Evolutionary conservation across 2,888 invertebrate genomes (phyloP).

Genomic region (Coelopa pilipes): DNA sequence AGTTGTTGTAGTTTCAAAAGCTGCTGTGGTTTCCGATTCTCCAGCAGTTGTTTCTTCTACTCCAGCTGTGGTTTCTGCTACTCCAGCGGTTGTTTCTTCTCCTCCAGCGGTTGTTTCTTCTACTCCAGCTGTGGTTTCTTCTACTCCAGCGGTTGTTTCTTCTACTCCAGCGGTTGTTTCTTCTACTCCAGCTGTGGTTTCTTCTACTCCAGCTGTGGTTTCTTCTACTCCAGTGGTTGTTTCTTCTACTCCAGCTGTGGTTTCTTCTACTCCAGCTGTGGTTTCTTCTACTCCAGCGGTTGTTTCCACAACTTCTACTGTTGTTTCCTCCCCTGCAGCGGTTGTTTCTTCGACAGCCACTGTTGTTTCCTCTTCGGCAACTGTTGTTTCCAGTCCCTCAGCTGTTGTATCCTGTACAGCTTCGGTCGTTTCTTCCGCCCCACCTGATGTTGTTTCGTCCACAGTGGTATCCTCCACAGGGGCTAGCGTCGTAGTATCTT

Average conservation of each 20-base stretch:
- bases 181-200: too few relatives aligned
- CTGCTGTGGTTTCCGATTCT: too few relatives aligned
- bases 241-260: background rate
- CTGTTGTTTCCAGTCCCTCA: background rate
- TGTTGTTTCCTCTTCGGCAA: background rate
- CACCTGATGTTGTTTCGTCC: background rate
- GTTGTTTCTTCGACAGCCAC: conserved; percentile 34
- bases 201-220: too few relatives aligned
- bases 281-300: conserved; percentile 3
- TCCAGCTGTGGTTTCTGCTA: too few relatives aligned
- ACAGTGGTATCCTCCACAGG: background rate
- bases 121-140: too few relatives aligned
- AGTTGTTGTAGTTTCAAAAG: too few relatives aligned
- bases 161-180: too few relatives aligned
- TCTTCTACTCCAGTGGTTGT: background rate
- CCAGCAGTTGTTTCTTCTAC: too few relatives aligned
- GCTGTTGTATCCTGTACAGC: background rate
- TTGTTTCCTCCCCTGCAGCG: background rate
- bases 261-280: background rate
- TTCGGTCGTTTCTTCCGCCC: background rate
- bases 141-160: too few relatives aligned
- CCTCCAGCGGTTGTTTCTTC: too few relatives aligned
- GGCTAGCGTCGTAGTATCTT: background rate
- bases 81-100: too few relatives aligned
- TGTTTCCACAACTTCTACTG: conserved; percentile 1